phyloP scores from a whole-genome alignment of 2,797 vertebrate genomes.

The Rhinella marina region DNA sequence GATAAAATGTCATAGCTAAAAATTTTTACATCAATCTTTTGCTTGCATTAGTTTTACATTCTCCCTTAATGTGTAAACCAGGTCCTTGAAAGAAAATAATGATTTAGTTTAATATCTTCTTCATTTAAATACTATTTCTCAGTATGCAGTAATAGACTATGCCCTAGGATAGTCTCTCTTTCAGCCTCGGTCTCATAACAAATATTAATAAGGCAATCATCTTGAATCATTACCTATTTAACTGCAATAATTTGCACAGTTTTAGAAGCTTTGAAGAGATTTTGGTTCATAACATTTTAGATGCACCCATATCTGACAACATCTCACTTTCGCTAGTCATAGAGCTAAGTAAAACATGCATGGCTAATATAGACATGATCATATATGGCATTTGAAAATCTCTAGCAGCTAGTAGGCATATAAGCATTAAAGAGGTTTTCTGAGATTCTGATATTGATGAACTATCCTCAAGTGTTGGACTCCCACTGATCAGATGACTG shows the following conservation, averaged over 20 bases:
- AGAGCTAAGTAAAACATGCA: too few species aligned
- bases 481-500: too few species aligned
- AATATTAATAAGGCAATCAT: conserved; percentile 7
- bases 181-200: background rate
- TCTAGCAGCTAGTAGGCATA: too few species aligned
- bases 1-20: conserved; percentile 15
- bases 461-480: too few species aligned
- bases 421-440: too few species aligned
- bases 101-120: conserved; percentile 37
- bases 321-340: too few species aligned
- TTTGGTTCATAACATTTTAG: background rate
- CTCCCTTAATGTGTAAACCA: background rate
- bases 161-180: background rate
- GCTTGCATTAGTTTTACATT: background rate
- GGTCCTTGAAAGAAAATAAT: conserved; percentile 34
- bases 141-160: background rate
- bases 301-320: too few species aligned
- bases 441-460: too few species aligned
- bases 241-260: background rate
- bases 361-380: too few species aligned
- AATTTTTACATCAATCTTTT: conserved; percentile 32
- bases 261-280: background rate
- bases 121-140: background rate
- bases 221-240: background rate
- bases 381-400: too few species aligned